These are phyloP conservation scores for Limnephilus auricula DNA, from an alignment of 2,888 invertebrate genomes.

Conservation along the genomic window DNA sequence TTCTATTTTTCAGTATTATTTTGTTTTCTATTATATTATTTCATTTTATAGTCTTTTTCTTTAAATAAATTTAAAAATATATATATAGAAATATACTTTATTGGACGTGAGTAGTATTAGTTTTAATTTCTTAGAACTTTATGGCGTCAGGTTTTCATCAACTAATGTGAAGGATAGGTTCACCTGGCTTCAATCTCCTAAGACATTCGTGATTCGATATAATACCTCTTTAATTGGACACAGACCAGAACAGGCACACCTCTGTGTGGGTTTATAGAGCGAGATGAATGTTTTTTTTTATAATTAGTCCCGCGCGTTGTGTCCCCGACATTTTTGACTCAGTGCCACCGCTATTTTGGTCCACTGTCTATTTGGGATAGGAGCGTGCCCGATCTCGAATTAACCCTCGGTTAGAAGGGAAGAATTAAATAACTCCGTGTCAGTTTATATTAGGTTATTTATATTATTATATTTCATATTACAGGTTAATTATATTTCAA, in stretches of 20 bases:
- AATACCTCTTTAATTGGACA: slow-evolving; percentile 7
- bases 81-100: too few relatives aligned
- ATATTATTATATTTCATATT: too few relatives aligned
- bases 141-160: too few relatives aligned
- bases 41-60: too few relatives aligned
- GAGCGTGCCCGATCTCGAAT: slow-evolving; percentile 34
- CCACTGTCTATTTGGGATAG: slow-evolving; percentile 41
- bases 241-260: background rate
- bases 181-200: background rate
- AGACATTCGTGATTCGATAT: background rate
- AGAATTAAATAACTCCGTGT: background rate
- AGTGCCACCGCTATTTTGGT: slow-evolving; percentile 60
- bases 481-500: too few relatives aligned
- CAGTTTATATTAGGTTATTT: background rate
- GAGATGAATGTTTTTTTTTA: slow-evolving; percentile 45
- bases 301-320: slow-evolving; percentile 57
- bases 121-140: background rate
- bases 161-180: background rate
- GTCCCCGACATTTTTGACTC: slow-evolving; percentile 65
- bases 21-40: too few relatives aligned
- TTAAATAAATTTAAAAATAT: too few relatives aligned
- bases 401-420: slow-evolving; percentile 11
- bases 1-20: too few relatives aligned
- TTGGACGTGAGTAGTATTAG: too few relatives aligned
- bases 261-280: slow-evolving; percentile 52